Evolutionary conservation across 2,888 invertebrate genomes (phyloP).

Genomic region (Cataglyphis rosenhaueri): DNA sequence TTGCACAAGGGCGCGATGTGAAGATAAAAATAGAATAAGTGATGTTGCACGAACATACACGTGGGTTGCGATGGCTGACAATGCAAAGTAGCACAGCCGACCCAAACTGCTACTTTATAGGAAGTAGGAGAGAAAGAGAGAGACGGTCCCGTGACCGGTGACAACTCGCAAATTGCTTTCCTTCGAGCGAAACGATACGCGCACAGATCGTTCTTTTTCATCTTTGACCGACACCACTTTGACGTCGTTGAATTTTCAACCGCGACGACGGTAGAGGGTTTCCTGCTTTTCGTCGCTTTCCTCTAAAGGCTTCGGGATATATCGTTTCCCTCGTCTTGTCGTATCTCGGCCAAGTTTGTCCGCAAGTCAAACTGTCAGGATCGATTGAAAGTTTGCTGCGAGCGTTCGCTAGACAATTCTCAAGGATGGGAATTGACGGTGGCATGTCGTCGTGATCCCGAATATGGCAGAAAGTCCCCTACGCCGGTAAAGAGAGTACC

Average conservation of each 20-base stretch:
- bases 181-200: constrained; percentile 47
- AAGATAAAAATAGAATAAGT: not conserved
- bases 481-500: not conserved
- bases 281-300: constrained; percentile 3
- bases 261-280: not conserved
- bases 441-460: constrained; percentile 32
- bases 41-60: not conserved
- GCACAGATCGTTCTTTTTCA: constrained; percentile 47
- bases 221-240: constrained; percentile 51
- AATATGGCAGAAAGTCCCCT: constrained; percentile 19
- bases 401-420: constrained; percentile 52
- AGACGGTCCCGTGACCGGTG: constrained; percentile 45
- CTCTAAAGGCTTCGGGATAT: constrained; percentile 11
- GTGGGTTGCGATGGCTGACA: constrained; percentile 15
- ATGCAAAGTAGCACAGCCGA: not conserved
- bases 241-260: constrained; percentile 63
- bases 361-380: constrained; percentile 61
- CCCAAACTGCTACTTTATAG: constrained; percentile 1
- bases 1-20: not conserved
- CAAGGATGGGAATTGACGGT: constrained; percentile 46
- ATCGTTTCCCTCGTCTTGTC: constrained; percentile 15
- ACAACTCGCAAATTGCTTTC: constrained; percentile 70
- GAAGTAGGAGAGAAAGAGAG: not conserved
- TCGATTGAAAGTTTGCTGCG: constrained; percentile 67
- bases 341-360: constrained; percentile 42